Conservation (phyloP, 2,113 vertebrate species). For the Leucopsar rothschildi region DNA sequence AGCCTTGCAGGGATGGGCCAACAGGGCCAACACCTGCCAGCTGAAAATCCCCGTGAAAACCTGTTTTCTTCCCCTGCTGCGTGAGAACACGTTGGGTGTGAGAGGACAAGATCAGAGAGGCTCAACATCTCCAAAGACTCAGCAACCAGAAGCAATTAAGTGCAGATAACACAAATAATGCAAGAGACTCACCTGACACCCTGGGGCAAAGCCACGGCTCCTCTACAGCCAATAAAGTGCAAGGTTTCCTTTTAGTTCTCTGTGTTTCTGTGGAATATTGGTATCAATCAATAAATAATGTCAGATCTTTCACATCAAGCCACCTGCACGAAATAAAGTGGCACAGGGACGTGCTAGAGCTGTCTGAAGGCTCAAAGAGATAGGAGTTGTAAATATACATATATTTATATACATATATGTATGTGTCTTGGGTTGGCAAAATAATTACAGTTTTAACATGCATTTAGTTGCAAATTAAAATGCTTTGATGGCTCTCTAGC, state of each 20-base stretch:
- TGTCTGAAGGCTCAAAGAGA: background rate
- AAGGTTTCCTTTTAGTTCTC: background rate
- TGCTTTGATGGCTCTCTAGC: background rate
- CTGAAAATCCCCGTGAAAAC: background rate
- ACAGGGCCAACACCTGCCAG: background rate
- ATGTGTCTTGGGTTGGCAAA: background rate
- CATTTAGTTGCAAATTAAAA: background rate
- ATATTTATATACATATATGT: background rate
- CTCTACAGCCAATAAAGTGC: fast-evolving
- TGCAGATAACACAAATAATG: background rate
- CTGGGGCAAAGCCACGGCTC: background rate
- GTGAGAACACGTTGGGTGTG: background rate
- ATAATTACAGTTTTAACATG: background rate
- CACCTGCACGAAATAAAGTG: fast-evolving
- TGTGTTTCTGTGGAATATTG: fast-evolving
- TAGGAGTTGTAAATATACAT: fast-evolving
- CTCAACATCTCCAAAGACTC: background rate
- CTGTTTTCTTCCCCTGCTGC: background rate
- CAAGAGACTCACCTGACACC: fast-evolving
- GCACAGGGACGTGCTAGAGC: fast-evolving
- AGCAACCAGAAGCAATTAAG: background rate
- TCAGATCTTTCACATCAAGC: background rate
- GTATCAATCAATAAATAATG: fast-evolving
- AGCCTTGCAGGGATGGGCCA: background rate
- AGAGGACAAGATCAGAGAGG: background rate